Percentiles rank a stretch among this genome's conserved stretches.
phyloP scores from a whole-genome alignment of 2,888 invertebrate species.

The Thera britannica region DNA sequence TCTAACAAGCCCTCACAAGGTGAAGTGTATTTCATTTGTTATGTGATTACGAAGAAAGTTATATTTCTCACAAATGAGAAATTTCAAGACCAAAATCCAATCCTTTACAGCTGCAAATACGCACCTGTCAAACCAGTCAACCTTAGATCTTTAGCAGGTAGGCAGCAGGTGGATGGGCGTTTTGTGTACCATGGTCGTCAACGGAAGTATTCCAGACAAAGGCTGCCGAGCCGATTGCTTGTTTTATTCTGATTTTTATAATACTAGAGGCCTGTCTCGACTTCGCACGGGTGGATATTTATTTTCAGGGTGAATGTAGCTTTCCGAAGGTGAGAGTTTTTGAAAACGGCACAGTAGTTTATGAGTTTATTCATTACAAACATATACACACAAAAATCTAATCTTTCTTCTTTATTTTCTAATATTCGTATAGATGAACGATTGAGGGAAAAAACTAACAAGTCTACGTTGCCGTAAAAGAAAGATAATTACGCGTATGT shows the following conservation, averaged over 20 bases:
- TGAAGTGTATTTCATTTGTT: slow-evolving; percentile 13
- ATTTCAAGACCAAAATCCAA: slow-evolving; percentile 10
- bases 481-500: too few relatives aligned
- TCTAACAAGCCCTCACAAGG: slow-evolving; percentile 7
- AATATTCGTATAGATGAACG: too few relatives aligned
- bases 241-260: slow-evolving; percentile 11
- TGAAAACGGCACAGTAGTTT: too few relatives aligned
- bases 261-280: background rate
- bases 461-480: too few relatives aligned
- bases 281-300: too few relatives aligned
- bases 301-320: too few relatives aligned
- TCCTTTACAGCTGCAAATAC: slow-evolving; percentile 23
- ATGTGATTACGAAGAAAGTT: slow-evolving; percentile 5
- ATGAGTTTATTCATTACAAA: too few relatives aligned
- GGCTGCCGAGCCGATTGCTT: background rate
- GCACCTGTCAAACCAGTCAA: slow-evolving; percentile 18
- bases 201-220: slow-evolving; percentile 28
- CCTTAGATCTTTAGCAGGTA: slow-evolving; percentile 14
- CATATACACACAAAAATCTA: too few relatives aligned
- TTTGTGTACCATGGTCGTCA: slow-evolving; percentile 15
- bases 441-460: too few relatives aligned
- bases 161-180: slow-evolving; percentile 26
- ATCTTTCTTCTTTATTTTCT: too few relatives aligned
- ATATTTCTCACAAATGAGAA: slow-evolving; percentile 7
- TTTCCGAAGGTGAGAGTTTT: too few relatives aligned